Evolutionary conservation across 92 coral and sea anemone genomes (phyloP).

Genomic region (Porites rus): DNA sequence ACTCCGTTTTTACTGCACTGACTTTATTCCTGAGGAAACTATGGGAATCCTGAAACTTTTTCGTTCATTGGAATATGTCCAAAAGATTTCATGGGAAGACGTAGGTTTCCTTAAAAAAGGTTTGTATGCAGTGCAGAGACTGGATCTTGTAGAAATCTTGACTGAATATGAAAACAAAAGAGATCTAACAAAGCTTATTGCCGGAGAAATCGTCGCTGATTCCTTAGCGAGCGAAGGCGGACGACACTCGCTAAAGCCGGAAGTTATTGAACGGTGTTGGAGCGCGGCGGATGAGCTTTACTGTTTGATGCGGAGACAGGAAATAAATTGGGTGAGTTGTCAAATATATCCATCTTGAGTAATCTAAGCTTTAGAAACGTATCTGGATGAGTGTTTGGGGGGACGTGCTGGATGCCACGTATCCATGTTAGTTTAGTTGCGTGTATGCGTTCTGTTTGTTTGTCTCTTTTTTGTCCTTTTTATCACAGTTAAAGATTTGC

Average conservation of each 20-base stretch:
- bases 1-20: background rate
- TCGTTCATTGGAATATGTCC: slow-evolving; percentile 11
- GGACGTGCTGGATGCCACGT: too few relatives aligned
- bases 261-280: background rate
- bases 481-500: too few relatives aligned
- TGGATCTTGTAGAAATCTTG: slow-evolving; percentile 5
- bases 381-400: too few relatives aligned
- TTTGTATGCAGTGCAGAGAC: background rate
- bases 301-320: background rate
- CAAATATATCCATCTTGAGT: too few relatives aligned
- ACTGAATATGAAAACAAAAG: slow-evolving; percentile 6
- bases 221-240: background rate
- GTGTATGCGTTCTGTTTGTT: too few relatives aligned
- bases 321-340: slow-evolving; percentile 20
- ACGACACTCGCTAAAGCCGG: background rate
- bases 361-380: too few relatives aligned
- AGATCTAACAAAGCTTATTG: slow-evolving; percentile 14
- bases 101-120: slow-evolving; percentile 23
- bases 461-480: too few relatives aligned
- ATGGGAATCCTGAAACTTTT: background rate
- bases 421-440: too few relatives aligned
- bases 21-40: background rate
- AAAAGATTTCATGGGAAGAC: slow-evolving; percentile 37
- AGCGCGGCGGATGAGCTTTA: slow-evolving; percentile 16
- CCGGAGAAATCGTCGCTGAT: background rate